Conservation (phyloP, 2,797 vertebrate species). For the Myoxocephalus aenaeus region DNA sequence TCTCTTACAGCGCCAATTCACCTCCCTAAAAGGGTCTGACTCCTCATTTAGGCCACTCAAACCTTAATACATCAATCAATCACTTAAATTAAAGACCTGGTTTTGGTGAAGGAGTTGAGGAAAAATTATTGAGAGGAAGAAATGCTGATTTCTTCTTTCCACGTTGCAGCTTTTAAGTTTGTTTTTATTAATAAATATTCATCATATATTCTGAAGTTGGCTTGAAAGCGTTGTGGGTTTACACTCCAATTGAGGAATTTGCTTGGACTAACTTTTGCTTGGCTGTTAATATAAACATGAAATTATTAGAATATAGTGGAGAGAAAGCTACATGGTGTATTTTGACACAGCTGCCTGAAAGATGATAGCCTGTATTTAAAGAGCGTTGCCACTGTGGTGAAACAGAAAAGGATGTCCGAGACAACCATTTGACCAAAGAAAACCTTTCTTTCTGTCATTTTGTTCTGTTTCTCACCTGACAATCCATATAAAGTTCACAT, state of each 20-base stretch:
- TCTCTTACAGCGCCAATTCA: conserved; percentile 67
- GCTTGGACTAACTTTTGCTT: conserved; percentile 24
- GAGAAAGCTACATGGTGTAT: conserved; percentile 39
- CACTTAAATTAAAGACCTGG: conserved; percentile 33
- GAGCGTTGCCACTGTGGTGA: conserved; percentile 55
- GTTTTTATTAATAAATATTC: conserved; percentile 12
- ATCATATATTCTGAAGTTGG: conserved; percentile 14
- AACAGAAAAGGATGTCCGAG: conserved; percentile 55
- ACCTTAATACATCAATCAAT: conserved; percentile 51
- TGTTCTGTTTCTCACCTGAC: conserved; percentile 64
- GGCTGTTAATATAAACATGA: conserved; percentile 37
- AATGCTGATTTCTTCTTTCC: conserved; percentile 5
- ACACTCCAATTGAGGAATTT: conserved; percentile 22
- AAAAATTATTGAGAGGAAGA: conserved; percentile 12
- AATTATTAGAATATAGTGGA: conserved; percentile 17
- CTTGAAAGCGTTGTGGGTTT: neutral
- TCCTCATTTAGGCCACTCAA: conserved; percentile 66
- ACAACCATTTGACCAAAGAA: conserved; percentile 36
- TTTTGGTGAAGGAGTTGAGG: conserved; percentile 21
- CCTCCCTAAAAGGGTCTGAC: conserved; percentile 69
- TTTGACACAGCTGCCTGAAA: conserved; percentile 43
- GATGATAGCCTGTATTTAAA: conserved; percentile 41
- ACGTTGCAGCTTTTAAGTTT: neutral
- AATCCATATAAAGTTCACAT: conserved; percentile 66
- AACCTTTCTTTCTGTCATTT: conserved; percentile 38